A percentile compares a stretch with the other conserved stretches of the same genome.
These are phyloP conservation scores for Poecile atricapillus DNA, from an alignment of 2,113 vertebrate species.

Conservation along the genomic window DNA sequence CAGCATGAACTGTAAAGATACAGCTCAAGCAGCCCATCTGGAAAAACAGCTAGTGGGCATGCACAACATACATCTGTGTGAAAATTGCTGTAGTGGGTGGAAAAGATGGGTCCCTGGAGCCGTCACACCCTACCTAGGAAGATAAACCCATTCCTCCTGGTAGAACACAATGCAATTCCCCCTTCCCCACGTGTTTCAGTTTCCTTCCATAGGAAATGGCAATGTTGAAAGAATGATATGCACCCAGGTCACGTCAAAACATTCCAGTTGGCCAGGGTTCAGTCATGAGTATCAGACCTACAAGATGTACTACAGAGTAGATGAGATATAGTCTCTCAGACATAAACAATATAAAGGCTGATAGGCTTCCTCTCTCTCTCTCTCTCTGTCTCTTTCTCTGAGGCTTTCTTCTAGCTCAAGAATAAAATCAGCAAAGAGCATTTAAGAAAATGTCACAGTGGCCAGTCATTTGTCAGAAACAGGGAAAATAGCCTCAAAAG, in stretches of 20 bases:
- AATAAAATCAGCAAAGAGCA: neutral
- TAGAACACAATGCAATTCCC: neutral
- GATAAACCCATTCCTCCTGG: neutral
- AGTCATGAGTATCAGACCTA: neutral
- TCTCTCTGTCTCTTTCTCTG: neutral
- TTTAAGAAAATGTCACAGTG: neutral
- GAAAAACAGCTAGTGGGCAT: neutral
- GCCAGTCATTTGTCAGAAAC: neutral
- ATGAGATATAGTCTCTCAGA: neutral
- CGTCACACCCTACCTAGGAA: neutral
- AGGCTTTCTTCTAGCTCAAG: neutral
- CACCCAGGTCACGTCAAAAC: neutral
- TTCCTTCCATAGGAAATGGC: neutral
- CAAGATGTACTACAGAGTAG: neutral
- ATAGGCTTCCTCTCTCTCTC: neutral
- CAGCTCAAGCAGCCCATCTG: neutral
- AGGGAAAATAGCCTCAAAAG: neutral
- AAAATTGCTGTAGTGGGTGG: rapidly evolving
- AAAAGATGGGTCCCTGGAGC: neutral
- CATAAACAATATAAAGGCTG: neutral
- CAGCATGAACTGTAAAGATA: neutral
- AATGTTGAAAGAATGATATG: rapidly evolving
- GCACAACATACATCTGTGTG: rapidly evolving
- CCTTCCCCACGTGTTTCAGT: neutral
- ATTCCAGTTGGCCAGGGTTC: too few species aligned